Conservation (phyloP, 2,113 vertebrate species). For the Hippocampus comes region DNA sequence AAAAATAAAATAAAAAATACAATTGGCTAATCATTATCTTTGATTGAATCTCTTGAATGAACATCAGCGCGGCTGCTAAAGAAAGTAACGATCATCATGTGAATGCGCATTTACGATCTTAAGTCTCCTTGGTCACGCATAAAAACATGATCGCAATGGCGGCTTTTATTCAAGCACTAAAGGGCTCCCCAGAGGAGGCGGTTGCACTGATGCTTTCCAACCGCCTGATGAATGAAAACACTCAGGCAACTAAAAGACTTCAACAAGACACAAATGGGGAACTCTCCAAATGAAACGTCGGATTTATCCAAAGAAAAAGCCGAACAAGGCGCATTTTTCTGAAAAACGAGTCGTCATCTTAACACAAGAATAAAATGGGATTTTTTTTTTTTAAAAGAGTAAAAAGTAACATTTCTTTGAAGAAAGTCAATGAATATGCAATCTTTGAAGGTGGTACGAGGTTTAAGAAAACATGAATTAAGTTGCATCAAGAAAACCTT, state of each 20-base stretch:
- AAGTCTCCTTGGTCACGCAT: neutral
- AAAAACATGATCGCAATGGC: neutral
- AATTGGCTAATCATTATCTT: neutral
- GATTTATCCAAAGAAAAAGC: conserved; percentile 6
- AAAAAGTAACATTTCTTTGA: neutral
- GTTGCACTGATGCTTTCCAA: conserved; percentile 55
- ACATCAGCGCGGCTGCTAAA: neutral
- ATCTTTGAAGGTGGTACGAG: too few species aligned
- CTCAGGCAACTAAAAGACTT: conserved; percentile 7
- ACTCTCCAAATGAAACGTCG: conserved; percentile 1
- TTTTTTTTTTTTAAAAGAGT: neutral
- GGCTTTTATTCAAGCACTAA: conserved; percentile 15
- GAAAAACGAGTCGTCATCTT: neutral
- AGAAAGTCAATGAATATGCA: neutral
- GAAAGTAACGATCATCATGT: neutral
- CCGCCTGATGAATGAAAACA: conserved; percentile 66
- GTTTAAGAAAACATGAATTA: neutral
- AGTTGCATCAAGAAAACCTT: neutral
- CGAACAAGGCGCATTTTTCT: conserved; percentile 4
- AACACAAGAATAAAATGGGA: neutral
- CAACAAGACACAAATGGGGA: neutral
- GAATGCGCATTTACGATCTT: neutral
- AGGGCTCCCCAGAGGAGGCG: conserved; percentile 42
- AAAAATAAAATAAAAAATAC: too few species aligned
- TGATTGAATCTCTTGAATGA: neutral